Evolutionary conservation across 2,113 vertebrate genomes (phyloP).

Genomic region (Misgurnus anguillicaudatus): DNA sequence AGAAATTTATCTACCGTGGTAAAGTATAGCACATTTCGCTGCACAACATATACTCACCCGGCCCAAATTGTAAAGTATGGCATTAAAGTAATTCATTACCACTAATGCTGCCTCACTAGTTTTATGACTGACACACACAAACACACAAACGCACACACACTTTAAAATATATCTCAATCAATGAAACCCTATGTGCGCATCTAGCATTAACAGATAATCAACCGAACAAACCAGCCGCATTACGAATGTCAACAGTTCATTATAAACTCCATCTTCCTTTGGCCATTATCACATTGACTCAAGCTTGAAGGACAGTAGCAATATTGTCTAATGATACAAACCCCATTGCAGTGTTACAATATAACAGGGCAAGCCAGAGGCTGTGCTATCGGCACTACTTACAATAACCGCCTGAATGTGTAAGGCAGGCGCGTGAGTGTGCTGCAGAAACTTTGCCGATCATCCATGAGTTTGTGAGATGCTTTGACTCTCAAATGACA

Average conservation of each 20-base stretch:
- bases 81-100: not conserved
- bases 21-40: not conserved
- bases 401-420: constrained; percentile 54
- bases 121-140: no score
- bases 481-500: not conserved
- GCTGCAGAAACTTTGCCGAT: not conserved
- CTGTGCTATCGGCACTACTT: constrained; percentile 57
- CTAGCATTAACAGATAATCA: constrained; percentile 20
- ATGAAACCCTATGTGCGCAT: not conserved
- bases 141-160: not conserved
- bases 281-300: constrained; percentile 40
- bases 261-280: constrained; percentile 21
- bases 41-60: not conserved
- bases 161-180: constrained; percentile 1
- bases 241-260: constrained; percentile 22
- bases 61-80: not conserved
- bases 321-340: constrained; percentile 57
- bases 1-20: not conserved
- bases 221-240: constrained; percentile 3
- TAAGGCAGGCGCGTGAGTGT: not conserved
- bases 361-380: constrained; percentile 48
- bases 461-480: not conserved
- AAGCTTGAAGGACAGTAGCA: constrained; percentile 52
- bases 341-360: not conserved
- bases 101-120: not conserved